phyloP scores from a whole-genome alignment of 2,888 invertebrate species.

The Cremastobaeus sp. region DNA sequence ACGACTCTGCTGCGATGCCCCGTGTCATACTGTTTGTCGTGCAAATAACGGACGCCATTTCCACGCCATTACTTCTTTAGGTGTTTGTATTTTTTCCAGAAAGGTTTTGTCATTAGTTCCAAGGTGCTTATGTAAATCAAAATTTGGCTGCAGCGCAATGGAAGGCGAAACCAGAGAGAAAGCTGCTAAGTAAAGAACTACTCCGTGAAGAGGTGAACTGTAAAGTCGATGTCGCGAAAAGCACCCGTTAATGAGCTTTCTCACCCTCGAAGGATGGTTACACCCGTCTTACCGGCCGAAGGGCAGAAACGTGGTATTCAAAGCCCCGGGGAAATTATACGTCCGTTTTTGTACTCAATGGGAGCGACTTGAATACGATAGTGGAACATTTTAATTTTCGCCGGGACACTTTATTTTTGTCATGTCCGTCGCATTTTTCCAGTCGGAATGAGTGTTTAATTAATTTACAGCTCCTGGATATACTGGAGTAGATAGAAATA shows the following conservation, averaged over 20 bases:
- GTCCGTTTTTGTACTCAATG: slow-evolving; percentile 71
- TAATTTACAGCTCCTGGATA: no score
- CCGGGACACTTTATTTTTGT: slow-evolving; percentile 66
- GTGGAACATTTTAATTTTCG: slow-evolving; percentile 72
- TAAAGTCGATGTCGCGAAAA: slow-evolving; percentile 71
- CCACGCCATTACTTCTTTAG: neutral
- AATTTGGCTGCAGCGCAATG: slow-evolving; percentile 57
- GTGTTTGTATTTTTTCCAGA: slow-evolving; percentile 47
- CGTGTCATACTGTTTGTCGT: slow-evolving; percentile 21
- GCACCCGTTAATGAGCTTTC: slow-evolving; percentile 77
- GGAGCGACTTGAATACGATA: slow-evolving; percentile 70
- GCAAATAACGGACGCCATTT: slow-evolving; percentile 26
- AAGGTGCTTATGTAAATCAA: slow-evolving; percentile 73
- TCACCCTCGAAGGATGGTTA: slow-evolving; percentile 76
- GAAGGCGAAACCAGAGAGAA: slow-evolving; percentile 15
- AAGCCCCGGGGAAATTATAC: slow-evolving; percentile 76
- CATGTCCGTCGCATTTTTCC: slow-evolving; percentile 4
- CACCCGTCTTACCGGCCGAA: slow-evolving; percentile 69
- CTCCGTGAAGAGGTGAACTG: slow-evolving; percentile 40
- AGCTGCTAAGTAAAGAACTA: slow-evolving; percentile 40
- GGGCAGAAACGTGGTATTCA: slow-evolving; percentile 72
- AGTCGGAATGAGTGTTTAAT: no score
- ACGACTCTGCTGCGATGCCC: slow-evolving; percentile 4
- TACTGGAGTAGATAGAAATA: no score
- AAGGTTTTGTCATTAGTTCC: slow-evolving; percentile 66